Evolutionary conservation across 2,888 invertebrate species (phyloP).

Genomic region (Lycaena phlaeas): DNA sequence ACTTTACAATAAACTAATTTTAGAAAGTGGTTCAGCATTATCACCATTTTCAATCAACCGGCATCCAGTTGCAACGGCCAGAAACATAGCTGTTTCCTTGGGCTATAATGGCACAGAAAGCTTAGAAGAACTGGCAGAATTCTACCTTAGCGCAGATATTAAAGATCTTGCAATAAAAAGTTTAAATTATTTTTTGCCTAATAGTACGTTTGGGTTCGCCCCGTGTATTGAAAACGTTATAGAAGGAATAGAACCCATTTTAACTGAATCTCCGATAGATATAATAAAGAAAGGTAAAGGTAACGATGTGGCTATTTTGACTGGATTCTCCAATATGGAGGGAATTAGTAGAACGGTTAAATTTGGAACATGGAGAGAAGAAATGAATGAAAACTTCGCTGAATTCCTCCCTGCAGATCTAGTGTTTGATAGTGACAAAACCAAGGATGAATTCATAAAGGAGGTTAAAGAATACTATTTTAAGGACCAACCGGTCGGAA

Average conservation of each 20-base stretch:
- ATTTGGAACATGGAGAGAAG: conserved; percentile 44
- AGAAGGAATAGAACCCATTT: conserved; percentile 36
- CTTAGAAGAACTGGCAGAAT: conserved; percentile 49
- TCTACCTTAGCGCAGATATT: conserved; percentile 39
- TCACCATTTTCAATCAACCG: conserved; percentile 50
- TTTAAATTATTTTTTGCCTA: conserved; percentile 46
- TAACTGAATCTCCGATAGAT: conserved; percentile 52
- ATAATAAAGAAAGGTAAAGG: conserved; percentile 37
- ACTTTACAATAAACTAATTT: conserved; percentile 45
- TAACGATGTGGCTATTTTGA: conserved; percentile 39
- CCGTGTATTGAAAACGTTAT: conserved; percentile 51
- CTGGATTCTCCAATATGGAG: conserved; percentile 58
- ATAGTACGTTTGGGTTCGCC: conserved; percentile 57
- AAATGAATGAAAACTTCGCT: conserved; percentile 51
- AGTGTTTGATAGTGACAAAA: conserved; percentile 30
- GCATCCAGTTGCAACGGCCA: conserved; percentile 50
- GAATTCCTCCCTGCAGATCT: conserved; percentile 55
- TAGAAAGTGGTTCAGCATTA: conserved; percentile 58
- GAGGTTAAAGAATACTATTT: conserved; percentile 45
- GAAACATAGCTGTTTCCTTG: conserved; percentile 45
- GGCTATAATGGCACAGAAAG: conserved; percentile 47
- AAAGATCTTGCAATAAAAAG: conserved; percentile 36
- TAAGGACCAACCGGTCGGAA: conserved; percentile 35
- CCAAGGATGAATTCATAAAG: conserved; percentile 30
- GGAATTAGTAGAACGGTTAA: conserved; percentile 49